Conservation (phyloP, 2,113 vertebrate species). For the Natator depressus region DNA sequence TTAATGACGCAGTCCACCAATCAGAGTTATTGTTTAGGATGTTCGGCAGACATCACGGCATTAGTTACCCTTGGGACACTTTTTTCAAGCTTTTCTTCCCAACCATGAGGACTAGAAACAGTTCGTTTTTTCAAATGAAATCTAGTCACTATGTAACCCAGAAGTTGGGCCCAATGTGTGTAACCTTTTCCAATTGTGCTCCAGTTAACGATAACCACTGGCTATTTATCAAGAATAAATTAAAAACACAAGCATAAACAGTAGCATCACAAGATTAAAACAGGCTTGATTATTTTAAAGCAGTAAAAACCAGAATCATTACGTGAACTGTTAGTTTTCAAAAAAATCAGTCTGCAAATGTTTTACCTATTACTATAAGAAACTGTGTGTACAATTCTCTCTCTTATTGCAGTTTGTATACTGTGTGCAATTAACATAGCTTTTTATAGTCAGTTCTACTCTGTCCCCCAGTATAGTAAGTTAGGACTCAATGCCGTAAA, state of each 20-base stretch:
- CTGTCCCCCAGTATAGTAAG: neutral
- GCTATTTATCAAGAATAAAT: neutral
- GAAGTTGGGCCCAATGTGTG: neutral
- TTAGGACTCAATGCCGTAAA: neutral
- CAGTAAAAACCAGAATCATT: neutral
- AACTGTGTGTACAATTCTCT: neutral
- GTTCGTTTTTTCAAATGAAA: neutral
- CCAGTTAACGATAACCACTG: neutral
- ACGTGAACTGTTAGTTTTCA: neutral
- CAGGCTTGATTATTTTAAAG: neutral
- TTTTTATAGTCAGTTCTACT: neutral
- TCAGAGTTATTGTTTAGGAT: neutral
- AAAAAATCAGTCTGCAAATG: neutral
- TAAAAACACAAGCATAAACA: neutral
- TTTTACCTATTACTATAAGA: neutral
- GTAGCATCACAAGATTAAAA: neutral
- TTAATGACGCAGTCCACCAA: neutral
- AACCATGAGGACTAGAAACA: neutral
- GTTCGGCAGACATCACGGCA: accelerated
- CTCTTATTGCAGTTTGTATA: neutral
- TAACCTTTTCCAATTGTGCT: neutral
- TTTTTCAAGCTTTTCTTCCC: neutral
- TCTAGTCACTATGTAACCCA: accelerated
- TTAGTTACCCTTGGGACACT: neutral
- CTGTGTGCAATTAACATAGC: neutral